These are phyloP conservation scores for Rachycentron canadum DNA, from an alignment of 2,797 vertebrate genomes.

Conservation along the genomic window DNA sequence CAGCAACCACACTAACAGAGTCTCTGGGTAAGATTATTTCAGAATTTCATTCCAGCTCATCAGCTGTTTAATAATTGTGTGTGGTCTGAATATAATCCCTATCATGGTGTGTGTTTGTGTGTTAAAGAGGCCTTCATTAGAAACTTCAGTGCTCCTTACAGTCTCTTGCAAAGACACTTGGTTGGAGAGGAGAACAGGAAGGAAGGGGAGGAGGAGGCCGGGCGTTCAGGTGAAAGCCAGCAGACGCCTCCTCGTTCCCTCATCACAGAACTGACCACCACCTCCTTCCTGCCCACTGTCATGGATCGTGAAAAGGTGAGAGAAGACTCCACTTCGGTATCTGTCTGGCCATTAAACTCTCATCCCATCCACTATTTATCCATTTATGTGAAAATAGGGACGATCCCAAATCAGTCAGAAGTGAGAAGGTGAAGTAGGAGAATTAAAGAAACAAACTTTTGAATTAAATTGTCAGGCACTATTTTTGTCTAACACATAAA, in stretches of 20 bases:
- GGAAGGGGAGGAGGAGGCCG: slow-evolving; percentile 57
- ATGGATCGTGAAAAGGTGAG: slow-evolving; percentile 88
- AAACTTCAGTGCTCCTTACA: slow-evolving; percentile 94
- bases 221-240: slow-evolving; percentile 37
- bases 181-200: slow-evolving; percentile 81
- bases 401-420: too few relatives aligned
- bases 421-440: too few relatives aligned
- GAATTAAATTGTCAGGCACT: too few relatives aligned
- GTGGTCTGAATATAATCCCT: not conserved
- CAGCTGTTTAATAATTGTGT: not conserved
- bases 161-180: slow-evolving; percentile 91
- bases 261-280: slow-evolving; percentile 91
- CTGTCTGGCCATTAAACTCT: not conserved
- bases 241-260: slow-evolving; percentile 66
- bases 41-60: not conserved
- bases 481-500: too few relatives aligned
- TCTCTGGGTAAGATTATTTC: slow-evolving; percentile 86
- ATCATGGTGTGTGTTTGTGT: not conserved
- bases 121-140: slow-evolving; percentile 92
- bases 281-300: slow-evolving; percentile 87
- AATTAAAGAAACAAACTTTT: too few relatives aligned
- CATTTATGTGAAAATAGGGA: too few relatives aligned
- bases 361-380: not conserved
- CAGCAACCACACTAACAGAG: slow-evolving; percentile 80
- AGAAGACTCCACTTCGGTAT: rapidly evolving